phyloP scores from a whole-genome alignment of 2,797 vertebrate species.

The Smutsia gigantea region DNA sequence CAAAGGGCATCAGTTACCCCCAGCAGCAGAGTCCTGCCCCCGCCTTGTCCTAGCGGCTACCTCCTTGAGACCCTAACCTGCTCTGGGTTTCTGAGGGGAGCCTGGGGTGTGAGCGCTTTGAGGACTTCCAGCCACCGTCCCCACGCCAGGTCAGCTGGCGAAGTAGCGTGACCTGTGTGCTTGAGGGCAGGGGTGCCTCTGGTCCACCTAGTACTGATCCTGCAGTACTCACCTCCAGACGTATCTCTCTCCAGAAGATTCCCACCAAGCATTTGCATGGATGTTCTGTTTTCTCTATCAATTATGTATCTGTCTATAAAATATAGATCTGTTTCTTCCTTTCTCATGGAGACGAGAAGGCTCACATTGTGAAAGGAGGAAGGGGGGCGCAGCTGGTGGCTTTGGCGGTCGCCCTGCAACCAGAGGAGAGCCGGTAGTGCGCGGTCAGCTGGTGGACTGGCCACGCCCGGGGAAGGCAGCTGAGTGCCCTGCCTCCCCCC shows the following conservation, averaged over 20 bases:
- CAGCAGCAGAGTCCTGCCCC: not conserved
- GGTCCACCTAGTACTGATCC: not conserved
- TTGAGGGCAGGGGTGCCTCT: not conserved
- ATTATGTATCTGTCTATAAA: conserved; percentile 8
- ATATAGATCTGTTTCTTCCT: not conserved
- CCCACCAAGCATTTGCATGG: not conserved
- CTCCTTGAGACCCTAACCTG: not conserved
- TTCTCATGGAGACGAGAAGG: not conserved
- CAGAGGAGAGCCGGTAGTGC: not conserved
- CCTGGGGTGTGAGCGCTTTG: not conserved
- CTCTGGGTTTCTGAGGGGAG: not conserved
- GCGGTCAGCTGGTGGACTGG: not conserved
- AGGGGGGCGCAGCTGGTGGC: accelerated
- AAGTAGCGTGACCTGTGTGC: not conserved
- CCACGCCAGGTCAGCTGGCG: not conserved
- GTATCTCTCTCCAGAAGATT: not conserved
- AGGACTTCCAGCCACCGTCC: not conserved
- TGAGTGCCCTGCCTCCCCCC: not conserved
- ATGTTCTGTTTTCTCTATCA: conserved; percentile 38
- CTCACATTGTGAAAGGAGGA: not conserved
- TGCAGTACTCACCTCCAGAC: not conserved
- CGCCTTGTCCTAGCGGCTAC: not conserved
- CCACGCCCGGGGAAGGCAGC: not conserved
- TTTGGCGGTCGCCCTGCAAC: not conserved
- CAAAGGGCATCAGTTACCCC: not conserved